Percentiles rank a stretch among this genome's conserved stretches.
Evolutionary conservation across 2,113 vertebrate genomes (phyloP).

Genomic region (Pedetes capensis): DNA sequence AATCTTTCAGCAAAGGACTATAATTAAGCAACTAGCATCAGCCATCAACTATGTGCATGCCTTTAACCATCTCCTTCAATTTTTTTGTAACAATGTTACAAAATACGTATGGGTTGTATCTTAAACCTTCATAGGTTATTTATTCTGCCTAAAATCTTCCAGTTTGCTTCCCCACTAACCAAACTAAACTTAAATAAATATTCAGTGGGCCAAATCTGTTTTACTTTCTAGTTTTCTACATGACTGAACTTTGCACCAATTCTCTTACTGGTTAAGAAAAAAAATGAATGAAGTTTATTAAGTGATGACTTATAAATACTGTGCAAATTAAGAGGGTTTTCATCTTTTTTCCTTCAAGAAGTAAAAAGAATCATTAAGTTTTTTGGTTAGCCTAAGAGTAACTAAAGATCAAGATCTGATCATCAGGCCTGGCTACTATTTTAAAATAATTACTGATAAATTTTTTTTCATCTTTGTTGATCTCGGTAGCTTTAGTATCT

Average conservation of each 20-base stretch:
- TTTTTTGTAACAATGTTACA: neutral
- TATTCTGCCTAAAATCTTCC: neutral
- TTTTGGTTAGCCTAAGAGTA: neutral
- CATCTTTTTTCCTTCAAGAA: neutral
- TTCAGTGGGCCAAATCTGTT: neutral
- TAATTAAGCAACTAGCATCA: neutral
- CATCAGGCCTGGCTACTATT: neutral
- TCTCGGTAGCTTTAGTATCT: neutral
- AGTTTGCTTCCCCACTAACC: neutral
- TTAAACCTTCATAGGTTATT: neutral
- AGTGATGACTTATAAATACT: slow-evolving; percentile 25
- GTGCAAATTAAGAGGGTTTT: neutral
- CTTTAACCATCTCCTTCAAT: neutral
- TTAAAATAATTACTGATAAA: neutral
- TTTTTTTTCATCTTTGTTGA: neutral
- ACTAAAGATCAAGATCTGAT: neutral
- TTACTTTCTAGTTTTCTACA: neutral
- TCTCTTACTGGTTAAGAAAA: neutral
- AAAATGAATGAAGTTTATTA: neutral
- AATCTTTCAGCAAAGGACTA: neutral
- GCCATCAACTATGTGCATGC: neutral
- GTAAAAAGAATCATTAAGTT: slow-evolving; percentile 1
- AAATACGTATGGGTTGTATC: neutral
- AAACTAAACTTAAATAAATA: neutral
- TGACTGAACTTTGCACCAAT: neutral